phyloP scores from a whole-genome alignment of 2,888 invertebrate genomes.

The Cerceris rybyensis region DNA sequence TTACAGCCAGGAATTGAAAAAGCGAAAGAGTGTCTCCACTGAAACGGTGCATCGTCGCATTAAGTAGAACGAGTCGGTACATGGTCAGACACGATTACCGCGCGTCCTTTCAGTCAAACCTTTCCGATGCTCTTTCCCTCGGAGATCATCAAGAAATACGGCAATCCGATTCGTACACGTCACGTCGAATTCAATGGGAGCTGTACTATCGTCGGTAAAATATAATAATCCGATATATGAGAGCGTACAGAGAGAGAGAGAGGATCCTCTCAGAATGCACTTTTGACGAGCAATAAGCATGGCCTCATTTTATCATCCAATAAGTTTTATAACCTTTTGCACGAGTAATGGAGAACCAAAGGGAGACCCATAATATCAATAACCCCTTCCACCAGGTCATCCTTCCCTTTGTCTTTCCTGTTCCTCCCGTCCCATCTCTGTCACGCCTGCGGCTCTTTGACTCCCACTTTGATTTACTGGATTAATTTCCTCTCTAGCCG shows the following conservation, averaged over 20 bases:
- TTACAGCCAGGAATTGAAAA: no score
- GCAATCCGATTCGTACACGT: not conserved
- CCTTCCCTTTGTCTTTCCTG: slow-evolving; percentile 40
- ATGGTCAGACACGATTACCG: not conserved
- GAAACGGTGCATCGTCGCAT: not conserved
- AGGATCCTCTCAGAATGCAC: slow-evolving; percentile 11
- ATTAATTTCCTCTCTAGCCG: slow-evolving; percentile 46
- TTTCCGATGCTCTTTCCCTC: not conserved
- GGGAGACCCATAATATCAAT: slow-evolving; percentile 39
- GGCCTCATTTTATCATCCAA: slow-evolving; percentile 27
- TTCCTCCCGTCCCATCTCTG: slow-evolving; percentile 9
- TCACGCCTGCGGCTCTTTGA: slow-evolving; percentile 36
- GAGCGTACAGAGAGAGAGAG: not conserved
- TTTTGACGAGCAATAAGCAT: slow-evolving; percentile 24
- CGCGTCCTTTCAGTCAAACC: not conserved
- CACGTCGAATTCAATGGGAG: not conserved
- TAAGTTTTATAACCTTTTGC: slow-evolving; percentile 39
- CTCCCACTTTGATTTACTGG: slow-evolving; percentile 52
- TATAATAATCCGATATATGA: not conserved
- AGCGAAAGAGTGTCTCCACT: no score
- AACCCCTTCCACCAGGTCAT: slow-evolving; percentile 25
- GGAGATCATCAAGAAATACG: no score
- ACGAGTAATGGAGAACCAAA: slow-evolving; percentile 42
- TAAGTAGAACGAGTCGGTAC: slow-evolving; percentile 10
- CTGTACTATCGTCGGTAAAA: not conserved